Evolutionary conservation across 2,797 vertebrate genomes (phyloP), one percentile per base, ranked within the genome.

Genomic region (Squalus acanthias): DNA sequence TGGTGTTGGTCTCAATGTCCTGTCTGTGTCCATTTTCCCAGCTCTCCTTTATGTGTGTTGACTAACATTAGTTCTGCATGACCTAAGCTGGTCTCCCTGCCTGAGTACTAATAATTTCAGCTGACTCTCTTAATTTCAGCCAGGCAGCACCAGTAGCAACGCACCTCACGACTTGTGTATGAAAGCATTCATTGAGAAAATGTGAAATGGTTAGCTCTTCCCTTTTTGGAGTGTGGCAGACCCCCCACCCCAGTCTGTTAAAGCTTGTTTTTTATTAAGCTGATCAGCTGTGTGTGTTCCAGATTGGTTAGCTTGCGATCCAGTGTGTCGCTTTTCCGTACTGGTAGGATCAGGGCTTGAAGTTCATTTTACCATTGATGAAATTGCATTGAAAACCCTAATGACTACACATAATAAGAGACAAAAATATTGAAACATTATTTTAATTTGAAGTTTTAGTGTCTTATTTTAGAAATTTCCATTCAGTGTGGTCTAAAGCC

Each of bases 1-100:
- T 95, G 70, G 26, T 95, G 69, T 72, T 95, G 69, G 94, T 39
- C 70, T 95, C 50, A 57, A 74, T 95, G 26, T 74, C 70, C 50
- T 95, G 88, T 91, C 70, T 76, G 29, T 92, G 50, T 76, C 94
- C 53, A 17, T 76, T 95, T 95, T 57, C 50, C 50, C 94, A n/a
- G 70, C 46, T 95, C 70, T 46, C 15, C 15, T 65, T 65, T 69
- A 8, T 95, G 89, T 92, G 26, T 95, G 94, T 74, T 60, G 17
- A 93, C 63, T 95, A 95, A 95, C 46, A 20, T 50, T 95, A 29
- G 50, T 60, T 74, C 13, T 76, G 94, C 70, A 76, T 72, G 46
- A 33, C 33, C 69, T 95, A 15, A 95, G 33, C 67, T 17, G 50
- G 50, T 57, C 70, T 5, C 63, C 33, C 46, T 95, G 94, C 69